Conservation (phyloP, 1,140 invertebrate genomes). For the Drosophila ohnishii region DNA sequence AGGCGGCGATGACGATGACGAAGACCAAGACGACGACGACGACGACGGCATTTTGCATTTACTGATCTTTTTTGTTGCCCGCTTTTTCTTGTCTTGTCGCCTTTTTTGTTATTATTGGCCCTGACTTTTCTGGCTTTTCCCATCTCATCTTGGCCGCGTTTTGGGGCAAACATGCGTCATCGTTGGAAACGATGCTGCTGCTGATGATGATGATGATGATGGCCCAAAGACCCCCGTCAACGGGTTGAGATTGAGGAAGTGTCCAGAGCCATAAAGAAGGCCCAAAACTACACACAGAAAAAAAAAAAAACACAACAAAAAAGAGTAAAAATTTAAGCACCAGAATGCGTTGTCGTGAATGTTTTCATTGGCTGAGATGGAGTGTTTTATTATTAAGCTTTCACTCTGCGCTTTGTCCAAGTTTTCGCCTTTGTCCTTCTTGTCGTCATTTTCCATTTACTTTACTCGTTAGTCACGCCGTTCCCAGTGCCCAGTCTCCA, state of each 20-base stretch:
- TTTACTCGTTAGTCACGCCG: conserved; percentile 15
- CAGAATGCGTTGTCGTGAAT: conserved; percentile 31
- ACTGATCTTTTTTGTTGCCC: conserved; percentile 35
- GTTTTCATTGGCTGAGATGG: conserved; percentile 16
- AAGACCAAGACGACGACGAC: neutral
- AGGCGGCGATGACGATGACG: neutral
- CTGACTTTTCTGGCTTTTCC: conserved; percentile 13
- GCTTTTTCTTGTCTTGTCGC: conserved; percentile 14
- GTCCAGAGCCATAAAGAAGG: conserved; percentile 8
- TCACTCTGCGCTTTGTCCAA: conserved; percentile 20
- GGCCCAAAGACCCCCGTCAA: conserved; percentile 21
- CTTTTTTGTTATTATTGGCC: conserved; percentile 22
- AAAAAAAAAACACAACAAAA: conserved; percentile 20
- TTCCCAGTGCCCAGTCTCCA: neutral
- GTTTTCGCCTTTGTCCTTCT: conserved; percentile 12
- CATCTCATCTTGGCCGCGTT: conserved; percentile 9
- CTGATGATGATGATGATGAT: neutral
- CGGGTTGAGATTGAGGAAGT: conserved; percentile 23
- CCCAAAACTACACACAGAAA: conserved; percentile 8
- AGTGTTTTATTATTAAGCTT: conserved; percentile 62
- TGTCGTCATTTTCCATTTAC: conserved; percentile 33
- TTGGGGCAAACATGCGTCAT: conserved; percentile 29
- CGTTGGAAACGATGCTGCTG: neutral
- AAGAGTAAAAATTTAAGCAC: conserved; percentile 40
- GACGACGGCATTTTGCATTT: conserved; percentile 33